Evolutionary conservation across 2,113 vertebrate genomes (phyloP).

Genomic region (human (Homo sapiens)): GRCh38 chr12:84894501-84895000

Average conservation of each 20-base stretch:
- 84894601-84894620: background rate
- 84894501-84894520: background rate
- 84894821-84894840: background rate
- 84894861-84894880: background rate
- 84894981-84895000: background rate
- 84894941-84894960: background rate
- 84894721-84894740: background rate
- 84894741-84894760: background rate
- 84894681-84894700: background rate
- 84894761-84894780: slow-evolving; percentile 1
- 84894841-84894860: background rate
- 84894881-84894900: background rate
- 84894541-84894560: background rate
- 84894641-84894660: background rate
- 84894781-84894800: background rate
- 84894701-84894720: background rate
- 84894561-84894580: background rate
- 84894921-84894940: background rate
- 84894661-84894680: background rate
- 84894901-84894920: background rate
- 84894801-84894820: background rate
- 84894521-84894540: background rate
- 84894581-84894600: background rate
- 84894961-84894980: background rate
- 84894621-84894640: background rate